Conservation (phyloP, 2,113 vertebrate genomes). For the Puntigrus tetrazona region DNA sequence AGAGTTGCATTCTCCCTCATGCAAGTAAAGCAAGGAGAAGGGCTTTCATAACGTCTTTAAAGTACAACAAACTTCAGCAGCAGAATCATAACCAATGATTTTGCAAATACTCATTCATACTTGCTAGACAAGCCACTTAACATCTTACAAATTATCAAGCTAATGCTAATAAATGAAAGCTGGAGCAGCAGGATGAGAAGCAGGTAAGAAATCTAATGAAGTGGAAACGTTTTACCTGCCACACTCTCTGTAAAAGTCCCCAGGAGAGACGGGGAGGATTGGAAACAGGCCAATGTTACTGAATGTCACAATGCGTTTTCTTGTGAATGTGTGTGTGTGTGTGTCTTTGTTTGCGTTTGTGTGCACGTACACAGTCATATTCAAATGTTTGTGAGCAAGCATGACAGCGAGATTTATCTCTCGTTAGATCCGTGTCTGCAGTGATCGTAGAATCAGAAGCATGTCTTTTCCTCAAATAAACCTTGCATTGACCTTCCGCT, state of each 20-base stretch:
- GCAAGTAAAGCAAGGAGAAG: not conserved
- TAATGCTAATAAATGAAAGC: not conserved
- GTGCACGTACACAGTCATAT: not conserved
- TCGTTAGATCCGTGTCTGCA: not conserved
- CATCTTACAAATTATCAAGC: not conserved
- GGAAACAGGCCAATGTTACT: conserved; percentile 32
- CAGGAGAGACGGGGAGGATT: not conserved
- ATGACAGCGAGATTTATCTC: not conserved
- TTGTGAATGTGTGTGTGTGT: not conserved
- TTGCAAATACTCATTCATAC: not conserved
- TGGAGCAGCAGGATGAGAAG: not conserved
- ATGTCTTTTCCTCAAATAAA: not conserved
- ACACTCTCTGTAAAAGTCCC: not conserved
- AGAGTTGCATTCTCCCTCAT: not conserved
- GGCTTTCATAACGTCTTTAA: not conserved
- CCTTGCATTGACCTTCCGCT: not conserved
- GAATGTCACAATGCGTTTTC: not conserved
- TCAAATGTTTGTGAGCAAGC: not conserved
- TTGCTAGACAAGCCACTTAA: not conserved
- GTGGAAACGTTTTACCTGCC: conserved; percentile 23
- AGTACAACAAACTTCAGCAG: not conserved
- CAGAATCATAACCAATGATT: not conserved
- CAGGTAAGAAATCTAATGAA: not conserved
- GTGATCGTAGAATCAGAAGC: not conserved
- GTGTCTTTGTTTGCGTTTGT: not conserved